These are phyloP conservation scores for Phrynocephalus guinanensis DNA, from an alignment of 2,797 vertebrate genomes.

Conservation along the genomic window DNA sequence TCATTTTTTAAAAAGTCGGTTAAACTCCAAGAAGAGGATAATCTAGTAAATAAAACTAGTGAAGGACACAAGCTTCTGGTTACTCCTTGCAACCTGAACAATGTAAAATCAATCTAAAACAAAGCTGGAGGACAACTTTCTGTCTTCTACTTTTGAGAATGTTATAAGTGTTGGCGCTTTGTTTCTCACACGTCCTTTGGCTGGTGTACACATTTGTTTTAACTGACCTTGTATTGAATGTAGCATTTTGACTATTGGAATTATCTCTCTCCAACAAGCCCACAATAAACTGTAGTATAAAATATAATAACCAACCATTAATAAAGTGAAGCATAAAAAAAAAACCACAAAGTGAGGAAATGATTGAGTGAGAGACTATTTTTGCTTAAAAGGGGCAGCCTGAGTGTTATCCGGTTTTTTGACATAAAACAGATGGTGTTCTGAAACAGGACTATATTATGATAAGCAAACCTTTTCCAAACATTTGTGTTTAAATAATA, in stretches of 20 bases:
- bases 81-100: conserved; percentile 27
- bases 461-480: conserved; percentile 1
- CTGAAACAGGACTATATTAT: neutral
- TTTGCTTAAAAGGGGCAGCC: neutral
- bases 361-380: neutral
- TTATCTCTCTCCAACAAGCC: neutral
- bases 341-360: neutral
- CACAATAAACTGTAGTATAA: conserved; percentile 30
- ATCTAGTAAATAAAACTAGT: conserved; percentile 27
- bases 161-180: neutral
- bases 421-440: neutral
- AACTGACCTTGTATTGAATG: conserved; percentile 22
- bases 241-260: neutral
- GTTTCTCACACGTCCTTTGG: neutral
- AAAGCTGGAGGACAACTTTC: conserved; percentile 23
- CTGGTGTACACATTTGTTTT: conserved; percentile 34
- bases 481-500: conserved; percentile 20
- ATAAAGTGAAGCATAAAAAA: conserved; percentile 3
- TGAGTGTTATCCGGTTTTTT: neutral
- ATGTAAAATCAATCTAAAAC: conserved; percentile 37
- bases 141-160: neutral
- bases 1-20: neutral
- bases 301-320: neutral
- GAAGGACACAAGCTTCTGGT: conserved; percentile 17
- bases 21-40: neutral